Evolutionary conservation across 64 coral and sea anemone species (phyloP), one percentile per base, ranked within the genome.

Genomic region (Exaiptasia diaphana): DNA sequence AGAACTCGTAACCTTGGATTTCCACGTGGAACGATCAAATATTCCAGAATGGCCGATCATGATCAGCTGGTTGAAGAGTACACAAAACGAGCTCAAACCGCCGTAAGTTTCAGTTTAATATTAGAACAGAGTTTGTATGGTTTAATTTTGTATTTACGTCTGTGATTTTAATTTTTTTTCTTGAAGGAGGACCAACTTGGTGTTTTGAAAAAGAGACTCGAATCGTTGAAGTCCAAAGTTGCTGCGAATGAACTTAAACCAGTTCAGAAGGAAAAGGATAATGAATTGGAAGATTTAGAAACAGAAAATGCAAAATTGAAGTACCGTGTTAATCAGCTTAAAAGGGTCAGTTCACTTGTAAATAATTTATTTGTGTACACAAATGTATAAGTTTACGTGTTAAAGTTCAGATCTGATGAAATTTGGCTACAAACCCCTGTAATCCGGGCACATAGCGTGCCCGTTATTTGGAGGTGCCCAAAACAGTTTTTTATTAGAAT

Each of bases 291-390:
- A 15, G 82, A 89, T n/a, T 22, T 99, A 21, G 44, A 88, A 17
- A 46, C 75, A 53, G 94, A 99, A 38, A 99, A 99, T 82, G 41
- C 57, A 64, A 99, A 99, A 57, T 76, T 99, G 21, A 92, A 99
- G 53, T 99, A 99, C 75, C 89, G 81, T 67, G 84, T 89, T 50
- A 83, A 79, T 41, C 90, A 91, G 43, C 75, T 99, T 1, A 88
- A 91, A 83, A 83, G 83, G 25, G 94, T 99, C 55, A 75, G 81
- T 67, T 61, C 3, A 11, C 50, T 10, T n/a, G n/a, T n/a, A n/a
- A n/a, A n/a, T n/a, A n/a, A n/a, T n/a, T n/a, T n/a, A n/a, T n/a
- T n/a, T 61, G 36, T 4, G n/a, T 4, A n/a, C n/a, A n/a, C n/a
- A n/a, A n/a, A n/a, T n/a, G n/a, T n/a, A n/a, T n/a, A n/a, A n/a